A percentile compares a stretch with the other conserved stretches of the same genome.
phyloP scores from a whole-genome alignment of 2,797 vertebrate genomes.

The Clamator glandarius region DNA sequence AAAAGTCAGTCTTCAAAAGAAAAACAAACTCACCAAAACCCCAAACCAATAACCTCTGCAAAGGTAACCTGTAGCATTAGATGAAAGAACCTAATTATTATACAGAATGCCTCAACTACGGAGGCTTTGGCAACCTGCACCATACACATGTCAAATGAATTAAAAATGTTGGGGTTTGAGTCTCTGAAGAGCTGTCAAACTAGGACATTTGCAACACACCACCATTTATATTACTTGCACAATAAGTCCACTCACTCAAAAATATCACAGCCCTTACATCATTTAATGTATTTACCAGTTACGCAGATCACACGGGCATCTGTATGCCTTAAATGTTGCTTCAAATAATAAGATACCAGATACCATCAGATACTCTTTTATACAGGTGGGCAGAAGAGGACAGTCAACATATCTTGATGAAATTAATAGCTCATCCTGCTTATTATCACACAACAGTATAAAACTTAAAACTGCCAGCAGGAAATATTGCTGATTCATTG shows the following conservation, averaged over 20 bases:
- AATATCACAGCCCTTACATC: not conserved
- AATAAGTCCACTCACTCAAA: not conserved
- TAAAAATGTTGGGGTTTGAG: not conserved
- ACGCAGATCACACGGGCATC: not conserved
- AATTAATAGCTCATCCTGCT: not conserved
- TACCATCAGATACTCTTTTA: slow-evolving; percentile 22
- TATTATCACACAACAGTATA: slow-evolving; percentile 9
- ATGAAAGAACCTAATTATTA: not conserved
- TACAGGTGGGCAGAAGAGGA: not conserved
- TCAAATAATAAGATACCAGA: not conserved
- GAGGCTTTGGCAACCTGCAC: not conserved
- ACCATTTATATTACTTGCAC: not conserved
- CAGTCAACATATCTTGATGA: not conserved
- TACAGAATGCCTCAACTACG: not conserved
- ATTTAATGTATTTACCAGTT: not conserved
- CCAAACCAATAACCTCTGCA: not conserved
- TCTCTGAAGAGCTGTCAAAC: not conserved
- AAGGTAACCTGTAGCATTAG: not conserved
- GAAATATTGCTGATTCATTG: slow-evolving; percentile 11
- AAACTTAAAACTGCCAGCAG: slow-evolving; percentile 31
- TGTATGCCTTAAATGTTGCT: not conserved
- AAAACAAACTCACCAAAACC: not conserved
- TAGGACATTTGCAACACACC: not conserved
- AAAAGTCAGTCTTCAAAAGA: not conserved
- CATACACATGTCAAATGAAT: not conserved